Percentiles rank a stretch among this genome's conserved stretches.
phyloP scores from a whole-genome alignment of 2,113 vertebrate species.

The Rhinogobius similis region DNA sequence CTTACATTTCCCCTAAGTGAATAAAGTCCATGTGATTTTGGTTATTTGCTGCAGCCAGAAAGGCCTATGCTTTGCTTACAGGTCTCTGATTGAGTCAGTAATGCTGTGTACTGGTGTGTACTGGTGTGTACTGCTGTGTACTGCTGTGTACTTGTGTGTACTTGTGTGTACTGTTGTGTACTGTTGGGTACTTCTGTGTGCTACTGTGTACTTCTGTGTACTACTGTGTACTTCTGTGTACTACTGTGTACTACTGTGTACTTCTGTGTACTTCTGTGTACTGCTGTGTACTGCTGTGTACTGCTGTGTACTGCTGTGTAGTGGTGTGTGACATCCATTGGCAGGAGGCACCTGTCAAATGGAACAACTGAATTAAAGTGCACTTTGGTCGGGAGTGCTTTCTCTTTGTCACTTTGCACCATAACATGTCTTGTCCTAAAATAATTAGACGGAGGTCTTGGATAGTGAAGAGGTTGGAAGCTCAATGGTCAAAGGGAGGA shows the following conservation, averaged over 20 bases:
- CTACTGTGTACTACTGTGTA: no score
- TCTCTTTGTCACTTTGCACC: slow-evolving; percentile 72
- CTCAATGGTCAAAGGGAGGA: slow-evolving; percentile 76
- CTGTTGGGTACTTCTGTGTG: no score
- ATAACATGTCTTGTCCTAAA: slow-evolving; percentile 78
- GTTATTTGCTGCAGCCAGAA: slow-evolving; percentile 33
- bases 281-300: no score
- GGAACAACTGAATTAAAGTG: slow-evolving; percentile 79
- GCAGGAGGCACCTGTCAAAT: slow-evolving; percentile 70
- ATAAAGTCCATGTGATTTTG: slow-evolving; percentile 41
- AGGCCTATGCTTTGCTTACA: slow-evolving; percentile 40
- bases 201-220: no score
- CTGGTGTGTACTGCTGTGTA: no score
- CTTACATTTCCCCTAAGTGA: slow-evolving; percentile 34
- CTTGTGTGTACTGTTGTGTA: no score
- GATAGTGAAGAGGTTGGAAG: slow-evolving; percentile 69
- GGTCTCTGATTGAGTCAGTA: slow-evolving; percentile 50
- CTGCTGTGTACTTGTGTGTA: no score
- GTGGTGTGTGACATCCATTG: slow-evolving; percentile 71
- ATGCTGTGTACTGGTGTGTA: no score
- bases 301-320: slow-evolving; percentile 10
- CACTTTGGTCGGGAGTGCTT: slow-evolving; percentile 74
- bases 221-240: no score
- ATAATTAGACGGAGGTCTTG: slow-evolving; percentile 78
- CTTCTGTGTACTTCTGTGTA: no score